These are phyloP conservation scores for Paracanthobrama guichenoti DNA, from an alignment of 2,113 vertebrate genomes.

Conservation along the genomic window DNA sequence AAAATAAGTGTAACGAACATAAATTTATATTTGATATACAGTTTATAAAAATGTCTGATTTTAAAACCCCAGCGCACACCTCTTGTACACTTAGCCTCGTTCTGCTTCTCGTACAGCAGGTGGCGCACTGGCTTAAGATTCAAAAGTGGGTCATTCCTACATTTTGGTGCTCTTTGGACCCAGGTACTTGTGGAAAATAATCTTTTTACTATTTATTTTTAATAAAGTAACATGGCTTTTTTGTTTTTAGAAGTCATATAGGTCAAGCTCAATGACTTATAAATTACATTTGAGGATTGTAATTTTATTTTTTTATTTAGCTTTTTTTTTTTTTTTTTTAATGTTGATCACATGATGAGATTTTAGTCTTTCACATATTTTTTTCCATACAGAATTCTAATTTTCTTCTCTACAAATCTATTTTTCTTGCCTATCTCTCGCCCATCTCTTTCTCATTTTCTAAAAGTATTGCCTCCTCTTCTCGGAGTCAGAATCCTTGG, in stretches of 20 bases:
- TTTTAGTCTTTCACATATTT: not conserved
- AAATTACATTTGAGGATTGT: not conserved
- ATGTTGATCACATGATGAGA: too few relatives aligned
- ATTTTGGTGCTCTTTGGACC: not conserved
- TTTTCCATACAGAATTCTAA: not conserved
- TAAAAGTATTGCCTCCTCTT: not conserved
- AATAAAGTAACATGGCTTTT: not conserved
- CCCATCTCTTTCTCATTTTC: not conserved
- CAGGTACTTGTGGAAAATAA: not conserved
- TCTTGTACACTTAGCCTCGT: not conserved
- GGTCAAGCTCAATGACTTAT: not conserved
- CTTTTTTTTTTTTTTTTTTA: too few relatives aligned
- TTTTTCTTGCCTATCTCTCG: conserved; percentile 1
- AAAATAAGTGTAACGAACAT: too few relatives aligned
- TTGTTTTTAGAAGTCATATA: not conserved
- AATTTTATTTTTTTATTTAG: too few relatives aligned
- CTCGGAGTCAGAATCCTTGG: not conserved
- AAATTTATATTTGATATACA: too few relatives aligned
- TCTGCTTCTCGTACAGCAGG: not conserved
- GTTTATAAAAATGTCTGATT: too few relatives aligned
- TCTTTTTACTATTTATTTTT: not conserved
- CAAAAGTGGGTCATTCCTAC: not conserved
- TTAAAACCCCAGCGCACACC: too few relatives aligned
- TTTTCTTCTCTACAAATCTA: not conserved
- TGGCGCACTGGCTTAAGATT: conserved; percentile 22